A percentile compares a stretch with the other conserved stretches of the same genome.
phyloP scores from a whole-genome alignment of 2,888 invertebrate species.

The Criorhina ranunculi region DNA sequence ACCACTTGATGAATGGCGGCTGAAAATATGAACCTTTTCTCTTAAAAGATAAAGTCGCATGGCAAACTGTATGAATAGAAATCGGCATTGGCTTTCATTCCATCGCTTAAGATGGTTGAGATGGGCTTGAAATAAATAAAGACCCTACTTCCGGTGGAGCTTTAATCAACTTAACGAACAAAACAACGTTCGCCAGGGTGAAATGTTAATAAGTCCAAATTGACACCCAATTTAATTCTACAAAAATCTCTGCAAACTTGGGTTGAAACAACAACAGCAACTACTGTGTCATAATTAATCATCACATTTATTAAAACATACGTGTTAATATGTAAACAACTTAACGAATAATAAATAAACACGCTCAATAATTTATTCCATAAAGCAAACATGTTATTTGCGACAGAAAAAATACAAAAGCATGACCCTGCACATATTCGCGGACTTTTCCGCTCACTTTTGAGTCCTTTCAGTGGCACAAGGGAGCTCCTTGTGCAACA shows the following conservation, averaged over 20 bases:
- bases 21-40: too few relatives aligned
- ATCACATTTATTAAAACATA: slow-evolving; percentile 5
- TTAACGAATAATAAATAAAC: slow-evolving; percentile 38
- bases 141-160: too few relatives aligned
- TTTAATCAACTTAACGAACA: too few relatives aligned
- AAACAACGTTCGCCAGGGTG: too few relatives aligned
- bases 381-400: slow-evolving; percentile 20
- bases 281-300: slow-evolving; percentile 11
- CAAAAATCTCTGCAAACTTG: neutral
- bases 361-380: slow-evolving; percentile 27
- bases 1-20: too few relatives aligned
- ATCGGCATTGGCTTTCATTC: too few relatives aligned
- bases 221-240: neutral
- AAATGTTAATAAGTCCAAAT: too few relatives aligned
- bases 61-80: too few relatives aligned
- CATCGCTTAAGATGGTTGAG: too few relatives aligned
- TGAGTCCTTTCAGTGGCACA: neutral
- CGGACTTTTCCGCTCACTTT: neutral
- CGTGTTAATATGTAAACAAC: slow-evolving; percentile 32
- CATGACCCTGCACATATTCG: neutral
- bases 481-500: slow-evolving; percentile 30
- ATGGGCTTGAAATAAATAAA: too few relatives aligned
- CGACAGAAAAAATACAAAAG: slow-evolving; percentile 34
- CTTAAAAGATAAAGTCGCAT: too few relatives aligned
- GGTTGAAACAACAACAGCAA: neutral